A percentile compares a stretch with the other conserved stretches of the same genome.
These are phyloP conservation scores for Gastracanthus pulcherrimus DNA, from an alignment of 2,888 invertebrate species.

Conservation along the genomic window DNA sequence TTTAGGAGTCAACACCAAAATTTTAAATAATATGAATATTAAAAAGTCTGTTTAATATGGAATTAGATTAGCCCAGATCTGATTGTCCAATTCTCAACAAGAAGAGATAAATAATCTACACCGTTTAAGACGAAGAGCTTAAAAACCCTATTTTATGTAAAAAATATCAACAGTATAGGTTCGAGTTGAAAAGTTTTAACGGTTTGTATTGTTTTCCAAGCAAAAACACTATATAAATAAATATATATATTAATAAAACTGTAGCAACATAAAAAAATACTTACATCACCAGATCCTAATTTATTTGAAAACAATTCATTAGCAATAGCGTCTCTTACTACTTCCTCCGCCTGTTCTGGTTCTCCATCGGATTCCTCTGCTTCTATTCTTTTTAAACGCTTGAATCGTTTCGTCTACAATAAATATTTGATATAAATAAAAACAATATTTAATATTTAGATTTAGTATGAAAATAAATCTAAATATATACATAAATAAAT, in stretches of 20 bases:
- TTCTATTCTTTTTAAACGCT: conserved; percentile 89
- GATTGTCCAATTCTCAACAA: no score
- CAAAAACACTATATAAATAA: conserved; percentile 55
- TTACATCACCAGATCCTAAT: conserved; percentile 90
- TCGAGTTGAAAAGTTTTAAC: no score
- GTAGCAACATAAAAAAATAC: conserved; percentile 67
- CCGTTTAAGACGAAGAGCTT: no score
- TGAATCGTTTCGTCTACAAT: conserved; percentile 94
- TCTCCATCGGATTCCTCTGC: conserved; percentile 96
- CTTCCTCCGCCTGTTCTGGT: conserved; percentile 85
- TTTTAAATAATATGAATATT: no score
- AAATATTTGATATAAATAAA: conserved; percentile 76
- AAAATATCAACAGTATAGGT: no score
- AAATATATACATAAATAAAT: no score
- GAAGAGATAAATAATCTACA: no score
- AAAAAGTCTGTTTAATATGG: no score
- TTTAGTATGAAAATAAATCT: background rate
- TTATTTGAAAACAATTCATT: conserved; percentile 88
- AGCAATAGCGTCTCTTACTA: conserved; percentile 92
- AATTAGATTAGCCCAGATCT: no score
- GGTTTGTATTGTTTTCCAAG: conserved; percentile 65
- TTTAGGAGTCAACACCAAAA: no score
- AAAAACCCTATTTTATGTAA: no score
- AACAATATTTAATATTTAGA: background rate
- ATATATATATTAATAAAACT: conserved; percentile 24